These are phyloP conservation scores for Geopemphigus sp. DNA, from an alignment of 1,140 invertebrate genomes.

Conservation along the genomic window DNA sequence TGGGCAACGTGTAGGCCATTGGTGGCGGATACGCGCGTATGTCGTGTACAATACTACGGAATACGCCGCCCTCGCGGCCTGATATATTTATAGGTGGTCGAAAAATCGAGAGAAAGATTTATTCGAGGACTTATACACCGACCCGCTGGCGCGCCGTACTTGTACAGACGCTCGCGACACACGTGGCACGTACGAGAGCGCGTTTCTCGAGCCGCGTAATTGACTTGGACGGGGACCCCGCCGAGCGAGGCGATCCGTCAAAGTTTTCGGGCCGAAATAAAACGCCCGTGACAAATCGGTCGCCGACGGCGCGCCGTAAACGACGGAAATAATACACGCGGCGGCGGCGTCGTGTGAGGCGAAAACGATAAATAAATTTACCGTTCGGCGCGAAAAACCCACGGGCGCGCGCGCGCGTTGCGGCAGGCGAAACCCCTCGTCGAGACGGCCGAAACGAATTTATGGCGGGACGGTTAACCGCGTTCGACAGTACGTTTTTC, in stretches of 20 bases:
- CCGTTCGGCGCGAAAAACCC: background rate
- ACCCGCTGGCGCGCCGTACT: background rate
- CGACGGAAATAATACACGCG: conserved; percentile 6
- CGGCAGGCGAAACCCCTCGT: background rate
- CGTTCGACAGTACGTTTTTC: too few relatives aligned
- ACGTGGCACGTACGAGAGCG: background rate
- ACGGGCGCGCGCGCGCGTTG: too few relatives aligned
- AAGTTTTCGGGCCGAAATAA: conserved; percentile 38
- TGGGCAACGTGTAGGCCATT: too few relatives aligned
- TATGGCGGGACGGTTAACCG: too few relatives aligned
- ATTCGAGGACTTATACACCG: conserved; percentile 35
- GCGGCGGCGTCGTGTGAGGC: conserved; percentile 13
- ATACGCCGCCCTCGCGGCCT: background rate
- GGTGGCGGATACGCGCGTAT: background rate
- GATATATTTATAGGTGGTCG: conserved; percentile 31
- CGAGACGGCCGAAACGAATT: too few relatives aligned
- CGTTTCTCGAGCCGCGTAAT: conserved; percentile 23
- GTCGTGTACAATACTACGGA: too few relatives aligned
- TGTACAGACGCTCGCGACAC: background rate
- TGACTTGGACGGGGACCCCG: background rate
- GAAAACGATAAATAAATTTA: conserved; percentile 45
- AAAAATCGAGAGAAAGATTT: conserved; percentile 46
- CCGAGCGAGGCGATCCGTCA: conserved; percentile 22
- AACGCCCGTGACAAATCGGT: conserved; percentile 37
- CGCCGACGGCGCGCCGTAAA: background rate